These are phyloP conservation scores for Leptopilina myrica DNA, from an alignment of 2,888 invertebrate genomes.

Conservation along the genomic window DNA sequence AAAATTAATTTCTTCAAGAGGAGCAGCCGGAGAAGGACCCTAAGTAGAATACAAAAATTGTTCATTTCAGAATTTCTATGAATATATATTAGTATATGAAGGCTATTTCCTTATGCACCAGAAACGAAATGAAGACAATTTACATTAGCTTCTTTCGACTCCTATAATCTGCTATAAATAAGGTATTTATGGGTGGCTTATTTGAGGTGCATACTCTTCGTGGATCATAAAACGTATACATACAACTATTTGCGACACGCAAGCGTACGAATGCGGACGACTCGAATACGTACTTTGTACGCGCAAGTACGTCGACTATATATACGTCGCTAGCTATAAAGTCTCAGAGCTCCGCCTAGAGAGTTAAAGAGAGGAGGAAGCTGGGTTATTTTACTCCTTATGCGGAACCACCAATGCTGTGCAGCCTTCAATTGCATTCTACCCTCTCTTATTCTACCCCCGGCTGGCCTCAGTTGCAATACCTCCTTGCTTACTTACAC, in stretches of 20 bases:
- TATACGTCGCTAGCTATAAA: constrained; percentile 28
- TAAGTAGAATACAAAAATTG: neutral
- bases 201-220: neutral
- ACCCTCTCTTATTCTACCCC: constrained; percentile 43
- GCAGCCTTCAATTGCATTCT: constrained; percentile 52
- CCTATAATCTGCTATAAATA: neutral
- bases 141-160: neutral
- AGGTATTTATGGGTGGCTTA: constrained; percentile 4
- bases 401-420: constrained; percentile 57
- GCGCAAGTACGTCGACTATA: constrained; percentile 38
- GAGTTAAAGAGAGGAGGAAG: constrained; percentile 61
- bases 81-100: neutral
- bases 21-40: no score
- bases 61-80: neutral
- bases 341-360: constrained; percentile 56
- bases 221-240: neutral
- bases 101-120: neutral
- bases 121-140: constrained; percentile 1
- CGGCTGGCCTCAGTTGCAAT: constrained; percentile 49
- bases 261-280: constrained; percentile 36
- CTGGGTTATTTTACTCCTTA: constrained; percentile 65
- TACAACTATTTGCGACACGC: constrained; percentile 33
- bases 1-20: no score
- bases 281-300: constrained; percentile 22
- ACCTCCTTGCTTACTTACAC: constrained; percentile 36